Conservation (phyloP, 2,113 vertebrate species). For the Oncorhynchus keta region DNA sequence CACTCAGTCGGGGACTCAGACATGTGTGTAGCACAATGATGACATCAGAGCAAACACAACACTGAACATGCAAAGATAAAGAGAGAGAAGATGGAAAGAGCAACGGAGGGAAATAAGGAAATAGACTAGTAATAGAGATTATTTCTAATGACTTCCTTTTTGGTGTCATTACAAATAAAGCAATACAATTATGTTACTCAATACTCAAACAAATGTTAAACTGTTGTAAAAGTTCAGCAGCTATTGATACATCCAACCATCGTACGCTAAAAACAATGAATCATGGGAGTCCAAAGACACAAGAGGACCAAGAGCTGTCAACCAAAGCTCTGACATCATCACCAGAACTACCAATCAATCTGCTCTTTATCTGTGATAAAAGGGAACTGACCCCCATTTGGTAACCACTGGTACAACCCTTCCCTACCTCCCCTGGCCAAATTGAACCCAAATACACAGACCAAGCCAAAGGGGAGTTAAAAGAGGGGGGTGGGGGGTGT, state of each 20-base stretch:
- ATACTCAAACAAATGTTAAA: too few species aligned
- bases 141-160: too few species aligned
- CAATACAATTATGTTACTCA: neutral
- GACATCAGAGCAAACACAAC: slow-evolving; percentile 41
- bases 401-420: neutral
- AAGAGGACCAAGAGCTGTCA: neutral
- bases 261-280: neutral
- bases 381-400: too few species aligned
- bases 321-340: too few species aligned
- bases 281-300: neutral
- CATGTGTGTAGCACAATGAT: slow-evolving; percentile 4
- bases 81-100: neutral
- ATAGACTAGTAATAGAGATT: neutral
- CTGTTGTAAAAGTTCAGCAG: neutral
- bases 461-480: slow-evolving; percentile 57
- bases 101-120: neutral
- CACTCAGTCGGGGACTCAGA: neutral
- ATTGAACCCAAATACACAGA: slow-evolving; percentile 59
- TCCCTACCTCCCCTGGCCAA: slow-evolving; percentile 68
- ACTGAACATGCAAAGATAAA: neutral
- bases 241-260: neutral
- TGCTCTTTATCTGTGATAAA: too few species aligned
- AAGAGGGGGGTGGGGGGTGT: slow-evolving; percentile 11
- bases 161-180: too few species aligned
- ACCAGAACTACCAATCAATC: too few species aligned